phyloP scores from a whole-genome alignment of 2,797 vertebrate species.

The Esox masquinongy region DNA sequence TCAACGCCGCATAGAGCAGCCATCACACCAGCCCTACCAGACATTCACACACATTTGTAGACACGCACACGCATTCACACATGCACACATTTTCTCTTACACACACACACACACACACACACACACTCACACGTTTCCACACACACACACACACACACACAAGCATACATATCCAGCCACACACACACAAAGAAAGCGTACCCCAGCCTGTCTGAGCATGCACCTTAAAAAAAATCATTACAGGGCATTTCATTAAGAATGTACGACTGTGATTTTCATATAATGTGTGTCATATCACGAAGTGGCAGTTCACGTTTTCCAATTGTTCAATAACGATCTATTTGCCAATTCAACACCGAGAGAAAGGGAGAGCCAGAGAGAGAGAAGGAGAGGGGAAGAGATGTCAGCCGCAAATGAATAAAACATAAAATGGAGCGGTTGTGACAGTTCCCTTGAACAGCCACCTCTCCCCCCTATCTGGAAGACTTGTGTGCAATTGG shows the following conservation, averaged over 20 bases:
- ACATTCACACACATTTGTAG: not conserved
- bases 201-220: constrained; percentile 25
- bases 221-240: constrained; percentile 54
- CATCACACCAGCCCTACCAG: not conserved
- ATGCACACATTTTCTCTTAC: not conserved
- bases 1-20: not conserved
- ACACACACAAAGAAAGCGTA: constrained; percentile 33
- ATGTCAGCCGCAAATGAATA: constrained; percentile 73
- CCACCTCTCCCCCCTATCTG: constrained; percentile 29
- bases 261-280: constrained; percentile 75
- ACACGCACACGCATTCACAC: constrained; percentile 16
- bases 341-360: constrained; percentile 74
- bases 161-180: not conserved
- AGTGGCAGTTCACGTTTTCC: constrained; percentile 71
- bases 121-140: not conserved
- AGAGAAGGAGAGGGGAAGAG: constrained; percentile 43
- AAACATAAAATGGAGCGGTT: constrained; percentile 68
- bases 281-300: constrained; percentile 78
- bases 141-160: not conserved
- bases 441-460: constrained; percentile 65
- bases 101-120: not conserved
- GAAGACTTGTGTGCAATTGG: constrained; percentile 57
- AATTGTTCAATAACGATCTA: constrained; percentile 80
- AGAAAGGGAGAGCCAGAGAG: not conserved
- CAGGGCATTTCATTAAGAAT: constrained; percentile 72